Evolutionary conservation across 1,140 invertebrate species (phyloP).

Genomic region (Drosophila kanapiae): DNA sequence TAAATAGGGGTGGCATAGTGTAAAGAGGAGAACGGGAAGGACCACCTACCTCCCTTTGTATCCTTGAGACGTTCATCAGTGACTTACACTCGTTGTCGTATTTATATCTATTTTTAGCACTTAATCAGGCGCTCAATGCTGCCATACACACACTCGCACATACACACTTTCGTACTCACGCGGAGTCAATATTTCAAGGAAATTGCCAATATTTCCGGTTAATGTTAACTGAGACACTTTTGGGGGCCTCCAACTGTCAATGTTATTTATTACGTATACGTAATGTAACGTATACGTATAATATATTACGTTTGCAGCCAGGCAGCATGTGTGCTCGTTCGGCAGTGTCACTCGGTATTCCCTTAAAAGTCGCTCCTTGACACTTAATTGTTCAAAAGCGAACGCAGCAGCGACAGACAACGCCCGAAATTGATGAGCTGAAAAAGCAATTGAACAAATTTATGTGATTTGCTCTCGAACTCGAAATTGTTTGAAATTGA

Average conservation of each 20-base stretch:
- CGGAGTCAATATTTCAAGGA: slow-evolving; percentile 71
- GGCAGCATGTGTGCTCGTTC: not conserved
- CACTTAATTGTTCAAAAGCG: slow-evolving; percentile 63
- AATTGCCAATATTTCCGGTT: slow-evolving; percentile 83
- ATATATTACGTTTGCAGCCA: slow-evolving; percentile 21
- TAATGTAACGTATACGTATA: slow-evolving; percentile 57
- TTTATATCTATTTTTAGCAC: slow-evolving; percentile 80
- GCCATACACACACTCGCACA: slow-evolving; percentile 33
- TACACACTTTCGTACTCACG: slow-evolving; percentile 2
- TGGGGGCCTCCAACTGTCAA: slow-evolving; percentile 35
- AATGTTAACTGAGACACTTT: slow-evolving; percentile 62
- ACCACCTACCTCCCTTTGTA: slow-evolving; percentile 1
- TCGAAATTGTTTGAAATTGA: slow-evolving; percentile 42
- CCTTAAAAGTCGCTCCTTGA: slow-evolving; percentile 41
- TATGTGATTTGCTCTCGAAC: slow-evolving; percentile 44
- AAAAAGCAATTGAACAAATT: slow-evolving; percentile 73
- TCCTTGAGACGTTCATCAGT: slow-evolving; percentile 50
- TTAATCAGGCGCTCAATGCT: slow-evolving; percentile 75
- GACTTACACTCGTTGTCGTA: slow-evolving; percentile 36
- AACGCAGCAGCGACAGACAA: slow-evolving; percentile 1
- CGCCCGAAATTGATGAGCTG: slow-evolving; percentile 67
- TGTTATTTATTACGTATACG: slow-evolving; percentile 59
- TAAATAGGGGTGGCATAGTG: too few relatives aligned
- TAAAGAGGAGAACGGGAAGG: too few relatives aligned
- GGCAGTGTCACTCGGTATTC: slow-evolving; percentile 2